A percentile compares a stretch with the other conserved stretches of the same genome.
phyloP scores from a whole-genome alignment of 2,888 invertebrate genomes.

The Anoplius nigerrimus region DNA sequence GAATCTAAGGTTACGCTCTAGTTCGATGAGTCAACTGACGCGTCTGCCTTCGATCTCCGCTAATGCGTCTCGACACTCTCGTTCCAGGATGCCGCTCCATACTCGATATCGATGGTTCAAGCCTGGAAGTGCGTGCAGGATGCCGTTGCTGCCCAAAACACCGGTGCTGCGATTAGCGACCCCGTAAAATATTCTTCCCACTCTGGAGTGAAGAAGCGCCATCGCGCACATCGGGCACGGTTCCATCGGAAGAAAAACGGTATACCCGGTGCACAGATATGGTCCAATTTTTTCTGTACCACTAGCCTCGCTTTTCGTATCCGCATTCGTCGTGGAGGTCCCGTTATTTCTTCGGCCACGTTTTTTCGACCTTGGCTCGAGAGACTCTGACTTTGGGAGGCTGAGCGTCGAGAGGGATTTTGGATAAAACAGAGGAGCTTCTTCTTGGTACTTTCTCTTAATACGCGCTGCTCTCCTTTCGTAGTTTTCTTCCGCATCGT shows the following conservation, averaged over 20 bases:
- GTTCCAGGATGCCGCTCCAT: conserved; percentile 80
- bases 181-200: conserved; percentile 87
- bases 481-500: not conserved
- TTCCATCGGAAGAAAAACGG: conserved; percentile 88
- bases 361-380: conserved; percentile 20
- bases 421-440: conserved; percentile 62
- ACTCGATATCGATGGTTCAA: conserved; percentile 96
- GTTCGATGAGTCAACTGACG: conserved; percentile 10
- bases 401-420: conserved; percentile 42
- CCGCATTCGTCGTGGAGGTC: not conserved
- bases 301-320: not conserved
- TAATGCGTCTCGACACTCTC: conserved; percentile 65
- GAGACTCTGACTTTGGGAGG: conserved; percentile 42
- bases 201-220: conserved; percentile 95
- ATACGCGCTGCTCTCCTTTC: conserved; percentile 17
- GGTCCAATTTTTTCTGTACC: conserved; percentile 77
- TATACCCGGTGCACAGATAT: conserved; percentile 92
- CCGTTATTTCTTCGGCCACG: conserved; percentile 41
- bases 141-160: conserved; percentile 82
- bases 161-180: conserved; percentile 78
- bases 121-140: conserved; percentile 85
- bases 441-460: conserved; percentile 57
- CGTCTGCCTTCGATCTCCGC: conserved; percentile 40
- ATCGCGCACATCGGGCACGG: conserved; percentile 97
- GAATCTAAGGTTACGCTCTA: not conserved